Conservation (phyloP, 2,113 vertebrate species). For the Thunnus thynnus region DNA sequence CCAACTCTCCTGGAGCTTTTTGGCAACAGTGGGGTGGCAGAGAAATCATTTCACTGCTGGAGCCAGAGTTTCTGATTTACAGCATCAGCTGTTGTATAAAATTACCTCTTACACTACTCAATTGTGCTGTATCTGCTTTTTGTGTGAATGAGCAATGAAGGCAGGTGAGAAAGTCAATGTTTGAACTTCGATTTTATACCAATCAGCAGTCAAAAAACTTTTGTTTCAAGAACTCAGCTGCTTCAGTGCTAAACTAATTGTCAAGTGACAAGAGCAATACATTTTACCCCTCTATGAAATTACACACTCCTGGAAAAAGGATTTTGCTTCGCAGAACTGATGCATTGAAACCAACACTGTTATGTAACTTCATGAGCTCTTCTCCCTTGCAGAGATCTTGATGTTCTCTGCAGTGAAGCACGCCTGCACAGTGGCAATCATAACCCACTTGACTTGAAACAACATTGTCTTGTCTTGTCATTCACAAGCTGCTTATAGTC, state of each 20-base stretch:
- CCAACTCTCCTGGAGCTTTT: background rate
- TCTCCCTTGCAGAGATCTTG: background rate
- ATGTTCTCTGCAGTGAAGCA: constrained; percentile 17
- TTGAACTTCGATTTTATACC: background rate
- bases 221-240: background rate
- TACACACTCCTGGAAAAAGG: background rate
- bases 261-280: background rate
- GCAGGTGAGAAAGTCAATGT: background rate
- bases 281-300: background rate
- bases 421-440: constrained; percentile 17
- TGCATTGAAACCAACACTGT: background rate
- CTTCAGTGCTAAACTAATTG: background rate
- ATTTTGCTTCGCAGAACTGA: background rate
- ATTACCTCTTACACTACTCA: background rate
- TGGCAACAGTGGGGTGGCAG: background rate
- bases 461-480: constrained; percentile 10
- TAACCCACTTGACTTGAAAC: constrained; percentile 9
- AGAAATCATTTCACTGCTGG: background rate
- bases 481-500: background rate
- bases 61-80: background rate
- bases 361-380: constrained; percentile 4
- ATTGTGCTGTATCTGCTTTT: constrained; percentile 23
- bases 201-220: background rate
- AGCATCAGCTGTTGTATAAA: constrained; percentile 10
- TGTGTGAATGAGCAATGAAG: background rate